phyloP scores from a whole-genome alignment of 2,797 vertebrate species.

The Threskiornis aethiopicus region DNA sequence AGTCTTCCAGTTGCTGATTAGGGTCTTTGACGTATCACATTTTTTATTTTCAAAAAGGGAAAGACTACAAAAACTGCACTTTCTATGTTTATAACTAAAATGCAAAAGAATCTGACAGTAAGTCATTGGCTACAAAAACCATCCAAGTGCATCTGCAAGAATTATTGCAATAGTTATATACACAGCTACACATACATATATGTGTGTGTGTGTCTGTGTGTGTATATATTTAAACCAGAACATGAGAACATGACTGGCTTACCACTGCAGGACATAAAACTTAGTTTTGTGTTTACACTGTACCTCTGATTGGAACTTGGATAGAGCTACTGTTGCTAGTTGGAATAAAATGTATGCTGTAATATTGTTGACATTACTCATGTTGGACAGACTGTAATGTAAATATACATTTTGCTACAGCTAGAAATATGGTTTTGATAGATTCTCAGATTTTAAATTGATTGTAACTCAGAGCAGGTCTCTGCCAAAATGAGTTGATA shows the following conservation, averaged over 20 bases:
- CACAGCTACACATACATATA: background rate
- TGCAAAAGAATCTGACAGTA: background rate
- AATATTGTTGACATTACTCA: constrained; percentile 70
- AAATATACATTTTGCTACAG: constrained; percentile 69
- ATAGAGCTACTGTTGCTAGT: constrained; percentile 65
- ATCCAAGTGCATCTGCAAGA: constrained; percentile 43
- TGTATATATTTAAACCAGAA: background rate
- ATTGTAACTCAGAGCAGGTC: constrained; percentile 60
- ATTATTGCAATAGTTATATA: background rate
- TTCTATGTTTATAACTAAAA: background rate
- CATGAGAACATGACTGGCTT: constrained; percentile 20
- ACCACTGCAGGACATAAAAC: constrained; percentile 39
- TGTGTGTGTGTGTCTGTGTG: no score
- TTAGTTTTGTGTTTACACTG: constrained; percentile 47
- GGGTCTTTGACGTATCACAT: background rate
- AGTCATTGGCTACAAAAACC: background rate
- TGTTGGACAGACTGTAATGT: constrained; percentile 66
- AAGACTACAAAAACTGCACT: background rate
- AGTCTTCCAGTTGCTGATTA: background rate
- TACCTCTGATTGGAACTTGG: constrained; percentile 69
- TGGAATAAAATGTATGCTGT: constrained; percentile 54
- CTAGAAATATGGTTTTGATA: constrained; percentile 76
- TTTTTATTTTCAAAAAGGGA: background rate
- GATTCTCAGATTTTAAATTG: constrained; percentile 67
- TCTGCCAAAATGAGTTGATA: constrained; percentile 63